Evolutionary conservation across 2,888 invertebrate genomes (phyloP).

Genomic region (Tetramorium bicarinatum): DNA sequence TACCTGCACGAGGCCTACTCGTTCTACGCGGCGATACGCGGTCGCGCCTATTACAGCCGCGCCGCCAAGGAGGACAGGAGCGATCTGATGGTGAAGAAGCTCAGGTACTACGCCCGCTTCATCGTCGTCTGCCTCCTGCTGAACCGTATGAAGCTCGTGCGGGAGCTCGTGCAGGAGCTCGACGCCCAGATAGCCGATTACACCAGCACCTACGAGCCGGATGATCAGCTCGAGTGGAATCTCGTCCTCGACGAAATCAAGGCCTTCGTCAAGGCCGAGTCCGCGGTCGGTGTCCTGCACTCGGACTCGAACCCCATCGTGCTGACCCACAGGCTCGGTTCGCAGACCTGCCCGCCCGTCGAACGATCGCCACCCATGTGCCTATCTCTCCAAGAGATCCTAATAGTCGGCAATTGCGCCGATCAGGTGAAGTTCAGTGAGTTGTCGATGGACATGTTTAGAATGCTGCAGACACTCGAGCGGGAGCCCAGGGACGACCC

Average conservation of each 20-base stretch:
- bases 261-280: conserved; percentile 97
- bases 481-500: conserved; percentile 95
- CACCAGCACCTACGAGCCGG: conserved; percentile 98
- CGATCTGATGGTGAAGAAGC: conserved; percentile 98
- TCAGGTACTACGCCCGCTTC: conserved; percentile 97
- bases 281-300: conserved; percentile 95
- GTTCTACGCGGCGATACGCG: conserved; percentile 98
- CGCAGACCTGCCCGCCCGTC: conserved; percentile 94
- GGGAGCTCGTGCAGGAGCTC: conserved; percentile 96
- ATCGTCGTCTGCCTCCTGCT: conserved; percentile 98
- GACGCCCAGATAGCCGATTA: conserved; percentile 98
- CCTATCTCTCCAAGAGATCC: conserved; percentile 95
- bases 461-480: conserved; percentile 98
- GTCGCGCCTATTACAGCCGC: conserved; percentile 97
- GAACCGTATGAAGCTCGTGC: conserved; percentile 96
- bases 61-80: conserved; percentile 97
- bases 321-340: conserved; percentile 95
- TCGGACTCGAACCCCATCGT: conserved; percentile 94
- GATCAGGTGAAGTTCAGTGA: conserved; percentile 99
- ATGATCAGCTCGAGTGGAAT: conserved; percentile 97
- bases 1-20: conserved; percentile 98
- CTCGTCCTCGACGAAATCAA: conserved; percentile 97
- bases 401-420: conserved; percentile 97
- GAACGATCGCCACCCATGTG: conserved; percentile 95
- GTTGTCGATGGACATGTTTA: conserved; percentile 98